Conservation (phyloP, 2,797 vertebrate species). For the Carduelis carduelis region DNA sequence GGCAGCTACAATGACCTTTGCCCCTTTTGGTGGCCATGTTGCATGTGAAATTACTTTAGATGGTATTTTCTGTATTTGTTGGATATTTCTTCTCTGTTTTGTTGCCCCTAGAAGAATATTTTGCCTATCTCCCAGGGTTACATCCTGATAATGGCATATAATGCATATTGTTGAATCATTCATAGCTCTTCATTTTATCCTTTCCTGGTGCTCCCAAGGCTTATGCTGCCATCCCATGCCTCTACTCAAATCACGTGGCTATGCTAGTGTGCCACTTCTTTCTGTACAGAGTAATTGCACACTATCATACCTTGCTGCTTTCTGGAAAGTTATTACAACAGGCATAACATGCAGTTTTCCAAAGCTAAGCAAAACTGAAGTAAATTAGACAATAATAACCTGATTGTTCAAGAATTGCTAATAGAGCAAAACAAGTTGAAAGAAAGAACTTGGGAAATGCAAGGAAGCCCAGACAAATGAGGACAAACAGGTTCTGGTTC, state of each 20-base stretch:
- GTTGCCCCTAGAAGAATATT: neutral
- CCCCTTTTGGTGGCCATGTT: neutral
- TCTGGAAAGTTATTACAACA: neutral
- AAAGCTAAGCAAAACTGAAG: neutral
- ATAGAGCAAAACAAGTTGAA: neutral
- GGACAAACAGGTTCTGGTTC: neutral
- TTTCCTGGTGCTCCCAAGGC: neutral
- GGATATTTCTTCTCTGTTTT: neutral
- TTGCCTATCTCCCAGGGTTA: neutral
- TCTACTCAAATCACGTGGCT: neutral
- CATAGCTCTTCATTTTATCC: neutral
- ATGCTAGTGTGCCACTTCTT: neutral
- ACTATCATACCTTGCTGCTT: neutral
- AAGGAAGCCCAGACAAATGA: neutral
- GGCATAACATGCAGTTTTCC: neutral
- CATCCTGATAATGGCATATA: neutral
- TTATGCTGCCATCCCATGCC: neutral
- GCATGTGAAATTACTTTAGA: neutral
- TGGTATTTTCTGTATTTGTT: fast-evolving
- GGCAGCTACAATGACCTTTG: neutral
- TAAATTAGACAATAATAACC: neutral
- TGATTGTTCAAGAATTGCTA: neutral
- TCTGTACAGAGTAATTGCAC: neutral
- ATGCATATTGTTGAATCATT: neutral
- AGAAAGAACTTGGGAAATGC: neutral